Conservation (phyloP, 2,113 vertebrate species). For the Felis chaus region DNA sequence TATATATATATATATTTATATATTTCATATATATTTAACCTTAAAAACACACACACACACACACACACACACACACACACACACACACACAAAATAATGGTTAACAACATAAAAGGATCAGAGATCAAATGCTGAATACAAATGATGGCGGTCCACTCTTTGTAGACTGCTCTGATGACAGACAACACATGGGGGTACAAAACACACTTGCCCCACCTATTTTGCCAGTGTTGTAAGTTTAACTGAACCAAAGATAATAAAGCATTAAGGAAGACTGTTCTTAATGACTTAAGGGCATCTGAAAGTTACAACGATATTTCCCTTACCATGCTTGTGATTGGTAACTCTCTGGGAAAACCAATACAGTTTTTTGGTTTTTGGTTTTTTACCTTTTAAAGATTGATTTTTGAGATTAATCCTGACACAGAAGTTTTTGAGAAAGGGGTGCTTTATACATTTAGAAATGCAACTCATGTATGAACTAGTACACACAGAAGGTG, state of each 20-base stretch:
- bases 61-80: too few relatives aligned
- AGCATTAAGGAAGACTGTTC: not conserved
- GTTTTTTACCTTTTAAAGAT: not conserved
- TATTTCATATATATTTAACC: too few relatives aligned
- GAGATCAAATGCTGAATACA: not conserved
- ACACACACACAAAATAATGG: not conserved
- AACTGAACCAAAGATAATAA: not conserved
- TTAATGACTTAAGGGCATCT: not conserved
- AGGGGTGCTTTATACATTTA: not conserved
- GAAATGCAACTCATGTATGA: not conserved
- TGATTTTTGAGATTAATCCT: not conserved
- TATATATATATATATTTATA: too few relatives aligned
- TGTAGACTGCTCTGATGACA: not conserved
- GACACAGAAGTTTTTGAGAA: not conserved
- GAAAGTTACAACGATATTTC: not conserved
- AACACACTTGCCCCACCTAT: accelerated
- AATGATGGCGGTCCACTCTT: accelerated
- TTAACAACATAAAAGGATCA: not conserved
- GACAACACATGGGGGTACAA: accelerated
- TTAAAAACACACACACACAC: too few relatives aligned
- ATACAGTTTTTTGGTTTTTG: not conserved
- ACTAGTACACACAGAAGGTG: not conserved
- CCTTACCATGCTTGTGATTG: not conserved
- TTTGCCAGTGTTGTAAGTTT: not conserved
- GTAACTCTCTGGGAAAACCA: not conserved